Base-by-base conservation (phyloP, 1,140 invertebrate genomes). In the Agraylea sexmaculata region DNA sequence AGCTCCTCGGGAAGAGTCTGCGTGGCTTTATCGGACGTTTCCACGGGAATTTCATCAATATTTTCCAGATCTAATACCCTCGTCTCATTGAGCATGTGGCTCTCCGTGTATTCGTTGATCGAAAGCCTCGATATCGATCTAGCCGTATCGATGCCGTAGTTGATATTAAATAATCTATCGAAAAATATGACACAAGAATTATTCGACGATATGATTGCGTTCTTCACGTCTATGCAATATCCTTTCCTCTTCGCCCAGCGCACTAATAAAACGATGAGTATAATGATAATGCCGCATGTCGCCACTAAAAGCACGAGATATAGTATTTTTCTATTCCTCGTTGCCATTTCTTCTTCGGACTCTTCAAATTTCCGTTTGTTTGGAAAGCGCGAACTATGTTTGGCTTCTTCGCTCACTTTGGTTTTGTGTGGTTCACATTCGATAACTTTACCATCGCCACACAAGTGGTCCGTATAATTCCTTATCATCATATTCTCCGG, bases 1-100 rank as follows among this genome's bases (percentile, higher is more conserved):
- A 84, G 52, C 55, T 83, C 80, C 53, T 80, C 78, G 0, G 80
- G 80, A 17, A 83, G 57, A 0, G 78, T 80, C 53, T 80, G 77
- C 2, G 77, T 78, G 2, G 70, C 75, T 53, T 79, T 79, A 53
- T 83, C 76, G 47, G 75, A 71, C 10, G 61, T 66, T 5, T 66
- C 66, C 6, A 69, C 56, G 17, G 68, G 64, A 11, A 65, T 47
- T 5, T 66, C 65, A 1, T 62, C 60, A 42, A 42, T 20, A 52
- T 13, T 30, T 35, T 65, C 55, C 20, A 64, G 54, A 15, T 67
- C 58, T 36, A 60, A 54, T 8, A 53, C 56, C 57, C 51, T 68
- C 53, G 55, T 57, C 40, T 64, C 63, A 42, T 68, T 64, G 0
- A 73, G 56, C 4, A 70, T 66, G 3, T 75, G 62, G 23, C 75